A percentile compares a stretch with the other conserved stretches of the same genome.
These are phyloP conservation scores for Brassicogethes aeneus DNA, from an alignment of 2,888 invertebrate genomes.

Conservation along the genomic window DNA sequence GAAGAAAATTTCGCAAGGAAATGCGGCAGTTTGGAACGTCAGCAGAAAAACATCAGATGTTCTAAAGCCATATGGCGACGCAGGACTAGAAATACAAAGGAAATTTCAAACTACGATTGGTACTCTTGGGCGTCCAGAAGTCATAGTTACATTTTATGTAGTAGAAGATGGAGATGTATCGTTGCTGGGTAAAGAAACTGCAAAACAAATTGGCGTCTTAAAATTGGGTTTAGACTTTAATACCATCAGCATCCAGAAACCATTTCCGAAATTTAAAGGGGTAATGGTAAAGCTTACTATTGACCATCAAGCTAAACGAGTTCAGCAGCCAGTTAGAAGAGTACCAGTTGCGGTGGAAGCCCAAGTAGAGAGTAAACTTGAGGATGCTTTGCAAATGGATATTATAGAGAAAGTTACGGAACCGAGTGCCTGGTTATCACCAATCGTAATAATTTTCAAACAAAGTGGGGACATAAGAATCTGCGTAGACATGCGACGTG, in stretches of 20 bases:
- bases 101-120: constrained; percentile 1
- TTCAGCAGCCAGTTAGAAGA: constrained; percentile 14
- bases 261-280: constrained; percentile 18
- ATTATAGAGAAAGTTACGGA: constrained; percentile 24
- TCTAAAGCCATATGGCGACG: too few species aligned
- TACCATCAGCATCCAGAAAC: constrained; percentile 8
- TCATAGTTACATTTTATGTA: constrained; percentile 15
- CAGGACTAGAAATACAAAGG: too few species aligned
- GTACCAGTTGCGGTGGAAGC: constrained; percentile 11
- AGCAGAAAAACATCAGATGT: too few species aligned
- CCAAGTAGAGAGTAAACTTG: constrained; percentile 10
- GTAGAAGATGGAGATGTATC: too few species aligned
- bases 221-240: too few species aligned
- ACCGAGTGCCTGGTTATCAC: constrained; percentile 25
- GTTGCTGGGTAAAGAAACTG: too few species aligned
- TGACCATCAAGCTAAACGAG: constrained; percentile 14
- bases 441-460: constrained; percentile 25
- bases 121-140: constrained; percentile 6
- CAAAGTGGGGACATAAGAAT: constrained; percentile 21
- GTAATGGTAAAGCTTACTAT: constrained; percentile 13
- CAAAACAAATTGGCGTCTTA: too few species aligned
- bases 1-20: constrained; percentile 7
- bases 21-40: constrained; percentile 14
- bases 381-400: constrained; percentile 11
- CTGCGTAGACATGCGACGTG: constrained; percentile 27